Evolutionary conservation across 2,797 vertebrate species (phyloP).

Genomic region (Aphelocoma californica): DNA sequence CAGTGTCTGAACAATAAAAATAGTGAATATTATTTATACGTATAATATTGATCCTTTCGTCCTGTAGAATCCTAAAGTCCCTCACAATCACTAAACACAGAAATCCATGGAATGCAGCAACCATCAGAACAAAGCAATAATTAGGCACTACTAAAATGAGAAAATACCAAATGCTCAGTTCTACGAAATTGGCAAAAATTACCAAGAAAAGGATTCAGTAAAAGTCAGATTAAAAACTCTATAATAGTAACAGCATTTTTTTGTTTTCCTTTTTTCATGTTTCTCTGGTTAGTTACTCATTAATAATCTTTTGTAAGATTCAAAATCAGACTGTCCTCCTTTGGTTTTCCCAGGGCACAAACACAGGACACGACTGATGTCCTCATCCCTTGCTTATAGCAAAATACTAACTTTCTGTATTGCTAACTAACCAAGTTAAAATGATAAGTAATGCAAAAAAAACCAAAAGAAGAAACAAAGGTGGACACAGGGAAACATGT

Average conservation of each 20-base stretch:
- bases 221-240: neutral
- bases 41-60: neutral
- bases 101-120: neutral
- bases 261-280: neutral
- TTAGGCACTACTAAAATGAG: neutral
- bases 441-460: neutral
- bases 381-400: neutral
- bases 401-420: neutral
- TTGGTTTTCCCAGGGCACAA: neutral
- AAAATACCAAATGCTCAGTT: neutral
- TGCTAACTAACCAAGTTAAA: neutral
- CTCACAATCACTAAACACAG: neutral
- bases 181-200: neutral
- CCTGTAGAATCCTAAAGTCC: neutral
- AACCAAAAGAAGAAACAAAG: neutral
- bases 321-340: neutral
- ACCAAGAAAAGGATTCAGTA: neutral
- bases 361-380: neutral
- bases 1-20: neutral
- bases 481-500: accelerated
- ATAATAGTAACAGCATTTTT: neutral
- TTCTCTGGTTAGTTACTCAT: neutral
- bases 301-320: neutral
- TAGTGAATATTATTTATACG: neutral
- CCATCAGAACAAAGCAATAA: neutral